These are phyloP conservation scores for Cairina moschata DNA, from an alignment of 2,113 vertebrate genomes.

Conservation along the genomic window DNA sequence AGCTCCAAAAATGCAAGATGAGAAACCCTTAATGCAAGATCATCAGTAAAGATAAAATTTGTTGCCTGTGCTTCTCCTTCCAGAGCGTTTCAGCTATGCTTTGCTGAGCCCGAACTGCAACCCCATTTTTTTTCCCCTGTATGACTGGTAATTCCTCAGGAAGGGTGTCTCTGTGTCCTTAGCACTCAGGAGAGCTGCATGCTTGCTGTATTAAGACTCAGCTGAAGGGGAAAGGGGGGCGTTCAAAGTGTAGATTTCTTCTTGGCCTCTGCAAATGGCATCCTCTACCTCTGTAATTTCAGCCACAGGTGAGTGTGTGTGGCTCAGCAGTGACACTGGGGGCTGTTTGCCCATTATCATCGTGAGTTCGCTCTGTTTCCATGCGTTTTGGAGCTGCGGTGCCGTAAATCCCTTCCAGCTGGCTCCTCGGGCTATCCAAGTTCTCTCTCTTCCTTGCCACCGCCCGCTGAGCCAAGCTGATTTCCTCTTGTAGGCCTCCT, in stretches of 20 bases:
- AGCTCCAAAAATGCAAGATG: not conserved
- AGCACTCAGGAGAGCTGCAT: rapidly evolving
- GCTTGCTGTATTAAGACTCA: not conserved
- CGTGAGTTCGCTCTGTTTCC: not conserved
- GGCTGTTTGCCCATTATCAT: not conserved
- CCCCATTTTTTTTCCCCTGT: too few relatives aligned
- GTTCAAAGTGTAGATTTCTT: not conserved
- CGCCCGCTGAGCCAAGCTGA: not conserved
- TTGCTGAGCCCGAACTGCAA: not conserved
- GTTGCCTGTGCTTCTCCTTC: not conserved
- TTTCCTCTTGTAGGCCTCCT: not conserved
- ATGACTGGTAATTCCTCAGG: not conserved
- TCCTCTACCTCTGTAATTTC: not conserved
- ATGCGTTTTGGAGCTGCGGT: not conserved
- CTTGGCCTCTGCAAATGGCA: not conserved
- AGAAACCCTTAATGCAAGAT: not conserved
- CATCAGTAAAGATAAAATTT: not conserved
- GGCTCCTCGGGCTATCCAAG: not conserved
- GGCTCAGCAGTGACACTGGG: not conserved
- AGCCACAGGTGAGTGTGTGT: not conserved
- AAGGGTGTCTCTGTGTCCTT: not conserved
- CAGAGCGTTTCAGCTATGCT: not conserved
- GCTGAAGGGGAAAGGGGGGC: not conserved
- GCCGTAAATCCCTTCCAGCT: not conserved
- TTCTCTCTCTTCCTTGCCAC: not conserved